These are phyloP conservation scores for Illadopsis cleaveri DNA, from an alignment of 2,113 vertebrate species.

Conservation along the genomic window DNA sequence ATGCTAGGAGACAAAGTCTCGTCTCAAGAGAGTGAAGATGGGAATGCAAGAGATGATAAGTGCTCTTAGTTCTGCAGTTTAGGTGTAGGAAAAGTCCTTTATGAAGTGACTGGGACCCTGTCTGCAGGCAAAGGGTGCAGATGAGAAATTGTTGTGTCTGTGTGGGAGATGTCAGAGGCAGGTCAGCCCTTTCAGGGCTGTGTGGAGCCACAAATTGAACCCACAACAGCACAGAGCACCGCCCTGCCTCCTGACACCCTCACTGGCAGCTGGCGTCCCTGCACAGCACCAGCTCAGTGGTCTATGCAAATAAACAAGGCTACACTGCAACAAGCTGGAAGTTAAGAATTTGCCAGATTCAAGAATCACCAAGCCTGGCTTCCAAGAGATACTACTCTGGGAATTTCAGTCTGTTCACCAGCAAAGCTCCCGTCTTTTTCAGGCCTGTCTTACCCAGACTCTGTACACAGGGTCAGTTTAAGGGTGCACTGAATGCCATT, in stretches of 20 bases:
- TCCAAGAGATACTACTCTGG: background rate
- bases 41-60: background rate
- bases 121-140: background rate
- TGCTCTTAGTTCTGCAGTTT: background rate
- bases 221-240: background rate
- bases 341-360: background rate
- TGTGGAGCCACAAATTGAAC: background rate
- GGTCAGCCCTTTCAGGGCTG: background rate
- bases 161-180: background rate
- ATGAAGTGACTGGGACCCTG: accelerated
- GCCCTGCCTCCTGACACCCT: background rate
- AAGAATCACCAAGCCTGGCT: background rate
- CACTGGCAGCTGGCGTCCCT: background rate
- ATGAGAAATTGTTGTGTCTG: background rate
- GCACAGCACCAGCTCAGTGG: background rate
- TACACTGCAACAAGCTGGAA: background rate
- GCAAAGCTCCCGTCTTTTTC: background rate
- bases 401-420: background rate
- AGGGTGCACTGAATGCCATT: background rate
- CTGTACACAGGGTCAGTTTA: background rate
- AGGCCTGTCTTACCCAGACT: background rate
- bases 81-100: background rate
- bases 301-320: accelerated
- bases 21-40: background rate
- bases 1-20: background rate